phyloP scores from a whole-genome alignment of 2,113 vertebrate genomes.

The Danionella cerebrum region DNA sequence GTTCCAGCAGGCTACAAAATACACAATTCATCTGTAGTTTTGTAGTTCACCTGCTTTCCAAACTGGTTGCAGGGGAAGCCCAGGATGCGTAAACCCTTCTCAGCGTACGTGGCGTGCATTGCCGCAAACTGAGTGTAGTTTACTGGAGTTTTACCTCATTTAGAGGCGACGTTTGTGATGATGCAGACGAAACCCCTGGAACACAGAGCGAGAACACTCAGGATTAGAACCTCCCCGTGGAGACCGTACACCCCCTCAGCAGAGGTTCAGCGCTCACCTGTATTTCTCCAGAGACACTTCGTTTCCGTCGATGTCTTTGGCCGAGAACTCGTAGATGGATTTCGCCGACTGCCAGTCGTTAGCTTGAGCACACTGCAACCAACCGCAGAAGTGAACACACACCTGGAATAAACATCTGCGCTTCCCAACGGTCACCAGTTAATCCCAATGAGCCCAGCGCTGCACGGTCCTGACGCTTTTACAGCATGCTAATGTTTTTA shows the following conservation, averaged over 20 bases:
- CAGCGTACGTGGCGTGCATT: constrained; percentile 82
- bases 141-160: constrained; percentile 90
- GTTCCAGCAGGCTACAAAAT: no score
- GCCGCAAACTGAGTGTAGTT: constrained; percentile 96
- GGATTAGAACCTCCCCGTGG: no score
- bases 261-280: constrained; percentile 70
- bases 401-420: no score
- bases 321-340: constrained; percentile 82
- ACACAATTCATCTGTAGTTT: no score
- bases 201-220: neutral
- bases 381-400: neutral
- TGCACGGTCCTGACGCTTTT: no score
- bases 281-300: constrained; percentile 81
- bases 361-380: constrained; percentile 72
- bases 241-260: no score
- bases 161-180: constrained; percentile 89
- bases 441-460: no score
- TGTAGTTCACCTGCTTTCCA: constrained; percentile 77
- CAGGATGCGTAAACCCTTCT: constrained; percentile 89
- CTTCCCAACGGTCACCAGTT: no score
- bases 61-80: constrained; percentile 98
- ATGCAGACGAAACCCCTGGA: constrained; percentile 80
- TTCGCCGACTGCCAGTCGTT: constrained; percentile 73
- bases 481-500: no score
- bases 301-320: constrained; percentile 81